phyloP scores from a whole-genome alignment of 2,888 invertebrate genomes.

The Drosophila fulvimacula region DNA sequence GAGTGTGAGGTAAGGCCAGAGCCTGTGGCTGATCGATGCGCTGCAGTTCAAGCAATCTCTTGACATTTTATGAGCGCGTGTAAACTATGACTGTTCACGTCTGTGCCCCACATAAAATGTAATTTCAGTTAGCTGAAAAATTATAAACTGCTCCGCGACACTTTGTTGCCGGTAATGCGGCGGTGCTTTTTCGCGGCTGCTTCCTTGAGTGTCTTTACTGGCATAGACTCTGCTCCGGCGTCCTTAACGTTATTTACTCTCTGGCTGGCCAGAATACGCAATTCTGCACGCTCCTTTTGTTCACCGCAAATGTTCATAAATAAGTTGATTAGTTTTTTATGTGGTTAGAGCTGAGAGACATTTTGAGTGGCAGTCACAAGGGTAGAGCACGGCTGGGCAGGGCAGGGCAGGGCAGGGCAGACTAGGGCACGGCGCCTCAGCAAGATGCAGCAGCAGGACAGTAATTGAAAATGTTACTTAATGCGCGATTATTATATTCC shows the following conservation, averaged over 20 bases:
- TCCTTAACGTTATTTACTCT: slow-evolving; percentile 33
- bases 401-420: not conserved
- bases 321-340: slow-evolving; percentile 79
- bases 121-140: slow-evolving; percentile 59
- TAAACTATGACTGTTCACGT: slow-evolving; percentile 56
- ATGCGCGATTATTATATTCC: slow-evolving; percentile 73
- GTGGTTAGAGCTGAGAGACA: slow-evolving; percentile 52
- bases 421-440: not conserved
- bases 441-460: slow-evolving; percentile 44
- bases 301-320: slow-evolving; percentile 76
- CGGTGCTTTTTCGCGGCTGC: slow-evolving; percentile 9
- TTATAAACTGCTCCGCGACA: slow-evolving; percentile 47
- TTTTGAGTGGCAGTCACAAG: slow-evolving; percentile 48
- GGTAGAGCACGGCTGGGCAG: not conserved
- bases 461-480: slow-evolving; percentile 77
- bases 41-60: slow-evolving; percentile 39
- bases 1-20: not conserved
- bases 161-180: slow-evolving; percentile 31
- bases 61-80: slow-evolving; percentile 37
- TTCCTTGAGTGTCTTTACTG: slow-evolving; percentile 40
- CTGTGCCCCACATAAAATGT: slow-evolving; percentile 42
- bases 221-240: slow-evolving; percentile 8
- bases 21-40: slow-evolving; percentile 30
- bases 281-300: slow-evolving; percentile 76
- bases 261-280: slow-evolving; percentile 59